A percentile compares a stretch with the other conserved stretches of the same genome.
These are phyloP conservation scores for Mobula hypostoma DNA, from an alignment of 2,113 vertebrate genomes.

Conservation along the genomic window DNA sequence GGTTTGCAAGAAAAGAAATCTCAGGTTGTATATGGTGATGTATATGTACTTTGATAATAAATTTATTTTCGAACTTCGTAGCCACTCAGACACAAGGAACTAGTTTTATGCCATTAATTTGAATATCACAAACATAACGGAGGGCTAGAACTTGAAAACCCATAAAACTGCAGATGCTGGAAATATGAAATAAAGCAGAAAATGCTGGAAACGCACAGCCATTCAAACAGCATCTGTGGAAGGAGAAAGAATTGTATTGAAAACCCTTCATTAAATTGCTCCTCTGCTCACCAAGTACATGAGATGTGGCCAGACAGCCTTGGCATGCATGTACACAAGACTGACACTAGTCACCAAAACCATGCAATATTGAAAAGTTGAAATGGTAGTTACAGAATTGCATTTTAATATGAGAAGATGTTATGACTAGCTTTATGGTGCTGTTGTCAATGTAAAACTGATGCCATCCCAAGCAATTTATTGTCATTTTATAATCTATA, in stretches of 20 bases:
- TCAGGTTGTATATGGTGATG: too few relatives aligned
- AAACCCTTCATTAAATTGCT: too few relatives aligned
- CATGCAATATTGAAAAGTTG: background rate
- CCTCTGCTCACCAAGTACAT: background rate
- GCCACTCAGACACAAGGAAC: background rate
- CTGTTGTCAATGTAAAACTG: conserved; percentile 42
- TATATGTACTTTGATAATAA: too few relatives aligned
- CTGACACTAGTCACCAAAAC: background rate
- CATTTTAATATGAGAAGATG: conserved; percentile 37
- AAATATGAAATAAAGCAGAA: too few relatives aligned
- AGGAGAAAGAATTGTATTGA: too few relatives aligned
- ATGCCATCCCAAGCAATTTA: conserved; percentile 41
- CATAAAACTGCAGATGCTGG: too few relatives aligned
- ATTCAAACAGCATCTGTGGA: too few relatives aligned
- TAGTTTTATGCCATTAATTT: background rate
- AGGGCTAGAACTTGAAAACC: background rate
- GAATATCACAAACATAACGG: background rate
- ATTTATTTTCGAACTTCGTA: too few relatives aligned
- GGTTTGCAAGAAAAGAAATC: too few relatives aligned
- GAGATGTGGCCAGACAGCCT: background rate
- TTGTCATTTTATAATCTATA: conserved; percentile 41
- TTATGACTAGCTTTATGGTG: conserved; percentile 49
- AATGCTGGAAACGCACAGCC: too few relatives aligned
- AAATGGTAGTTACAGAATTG: background rate
- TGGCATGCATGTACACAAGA: background rate